A percentile compares a stretch with the other conserved stretches of the same genome.
phyloP scores from a whole-genome alignment of 1,140 invertebrate species.

The Drosophila littoralis region DNA sequence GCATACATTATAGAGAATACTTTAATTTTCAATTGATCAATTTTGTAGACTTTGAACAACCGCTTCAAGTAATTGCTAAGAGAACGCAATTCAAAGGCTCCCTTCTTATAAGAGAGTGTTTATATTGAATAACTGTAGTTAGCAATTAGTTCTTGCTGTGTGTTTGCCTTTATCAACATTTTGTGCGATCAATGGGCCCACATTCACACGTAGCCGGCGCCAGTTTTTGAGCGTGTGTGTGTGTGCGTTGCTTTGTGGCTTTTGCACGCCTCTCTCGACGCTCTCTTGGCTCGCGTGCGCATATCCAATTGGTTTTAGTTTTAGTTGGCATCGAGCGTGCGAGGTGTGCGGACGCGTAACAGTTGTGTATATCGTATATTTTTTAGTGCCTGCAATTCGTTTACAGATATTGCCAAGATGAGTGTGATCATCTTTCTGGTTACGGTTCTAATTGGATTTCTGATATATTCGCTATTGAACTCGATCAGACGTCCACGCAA shows the following conservation, averaged over 20 bases:
- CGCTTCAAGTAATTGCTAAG: neutral
- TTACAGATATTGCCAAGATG: constrained; percentile 41
- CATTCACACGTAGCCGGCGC: constrained; percentile 49
- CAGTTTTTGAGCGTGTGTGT: neutral
- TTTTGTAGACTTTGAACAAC: neutral
- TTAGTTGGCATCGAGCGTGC: constrained; percentile 64
- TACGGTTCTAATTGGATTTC: constrained; percentile 54
- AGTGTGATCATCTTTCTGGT: constrained; percentile 62
- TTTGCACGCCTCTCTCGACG: constrained; percentile 3
- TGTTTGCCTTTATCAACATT: constrained; percentile 52
- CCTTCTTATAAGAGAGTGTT: neutral
- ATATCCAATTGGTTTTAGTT: constrained; percentile 32
- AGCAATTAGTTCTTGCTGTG: constrained; percentile 23
- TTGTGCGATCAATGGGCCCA: constrained; percentile 57
- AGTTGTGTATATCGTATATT: constrained; percentile 25
- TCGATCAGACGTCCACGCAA: constrained; percentile 69
- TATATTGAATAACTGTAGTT: neutral
- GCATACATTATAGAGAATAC: neutral
- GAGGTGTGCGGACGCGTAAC: constrained; percentile 44
- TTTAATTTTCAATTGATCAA: constrained; percentile 10
- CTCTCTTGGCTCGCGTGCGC: constrained; percentile 23
- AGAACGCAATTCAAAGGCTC: neutral
- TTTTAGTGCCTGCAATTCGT: constrained; percentile 5
- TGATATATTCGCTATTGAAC: constrained; percentile 58
- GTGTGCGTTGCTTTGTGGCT: constrained; percentile 22